These are phyloP conservation scores for Diarsia rubi DNA, from an alignment of 2,888 invertebrate species.

Conservation along the genomic window DNA sequence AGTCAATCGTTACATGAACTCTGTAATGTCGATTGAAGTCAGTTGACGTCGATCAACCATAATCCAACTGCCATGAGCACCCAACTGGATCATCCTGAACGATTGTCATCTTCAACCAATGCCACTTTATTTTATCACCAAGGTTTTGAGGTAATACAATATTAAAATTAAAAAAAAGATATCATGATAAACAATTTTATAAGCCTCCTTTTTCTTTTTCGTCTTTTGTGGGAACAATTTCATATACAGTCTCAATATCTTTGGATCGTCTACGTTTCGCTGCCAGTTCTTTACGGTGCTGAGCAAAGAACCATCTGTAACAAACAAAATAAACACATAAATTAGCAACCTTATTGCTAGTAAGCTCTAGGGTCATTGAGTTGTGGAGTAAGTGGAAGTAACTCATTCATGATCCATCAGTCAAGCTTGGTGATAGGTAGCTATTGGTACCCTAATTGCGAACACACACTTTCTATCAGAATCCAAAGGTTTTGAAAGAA, in stretches of 20 bases:
- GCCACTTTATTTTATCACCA: background rate
- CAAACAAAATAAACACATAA: conserved; percentile 9
- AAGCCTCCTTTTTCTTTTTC: conserved; percentile 47
- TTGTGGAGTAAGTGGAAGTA: background rate
- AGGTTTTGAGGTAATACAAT: background rate
- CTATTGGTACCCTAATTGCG: too few relatives aligned
- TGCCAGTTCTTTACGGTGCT: conserved; percentile 76
- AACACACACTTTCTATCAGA: too few relatives aligned
- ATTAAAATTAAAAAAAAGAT: background rate
- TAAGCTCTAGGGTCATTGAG: background rate
- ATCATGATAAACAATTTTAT: conserved; percentile 15
- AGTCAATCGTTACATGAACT: background rate
- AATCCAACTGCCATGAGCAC: background rate
- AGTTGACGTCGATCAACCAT: background rate
- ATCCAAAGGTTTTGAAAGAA: too few relatives aligned
- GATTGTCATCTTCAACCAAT: background rate
- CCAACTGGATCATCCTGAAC: background rate
- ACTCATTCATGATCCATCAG: background rate
- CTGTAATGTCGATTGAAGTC: background rate
- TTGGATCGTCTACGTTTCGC: conserved; percentile 61
- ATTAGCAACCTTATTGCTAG: background rate
- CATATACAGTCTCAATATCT: conserved; percentile 52
- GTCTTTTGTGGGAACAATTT: conserved; percentile 49
- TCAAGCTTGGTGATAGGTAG: background rate
- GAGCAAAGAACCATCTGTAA: conserved; percentile 84